phyloP scores from a whole-genome alignment of 2,888 invertebrate genomes.

The Tupiocoris notatus region DNA sequence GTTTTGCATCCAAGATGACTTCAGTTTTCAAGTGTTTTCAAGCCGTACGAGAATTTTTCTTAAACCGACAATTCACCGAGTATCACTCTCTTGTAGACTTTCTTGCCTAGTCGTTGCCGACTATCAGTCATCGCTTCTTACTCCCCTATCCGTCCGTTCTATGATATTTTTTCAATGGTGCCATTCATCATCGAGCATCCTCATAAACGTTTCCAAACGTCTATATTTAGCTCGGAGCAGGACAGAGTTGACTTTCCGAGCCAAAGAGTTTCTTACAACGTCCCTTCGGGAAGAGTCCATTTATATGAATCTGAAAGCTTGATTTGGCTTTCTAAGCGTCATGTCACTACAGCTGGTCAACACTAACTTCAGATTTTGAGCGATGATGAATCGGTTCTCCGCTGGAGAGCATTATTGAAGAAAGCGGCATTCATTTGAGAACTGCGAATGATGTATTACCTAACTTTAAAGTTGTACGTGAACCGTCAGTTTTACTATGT shows the following conservation, averaged over 20 bases:
- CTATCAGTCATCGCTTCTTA: conserved; percentile 37
- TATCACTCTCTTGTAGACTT: no score
- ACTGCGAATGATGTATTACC: no score
- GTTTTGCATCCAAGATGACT: background rate
- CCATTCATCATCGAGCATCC: conserved; percentile 31
- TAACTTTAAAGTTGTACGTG: no score
- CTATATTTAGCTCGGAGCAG: conserved; percentile 12
- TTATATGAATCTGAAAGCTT: background rate
- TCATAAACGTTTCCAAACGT: conserved; percentile 20
- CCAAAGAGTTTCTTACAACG: background rate
- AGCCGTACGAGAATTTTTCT: background rate
- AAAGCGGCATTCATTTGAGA: no score
- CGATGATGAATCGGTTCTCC: background rate
- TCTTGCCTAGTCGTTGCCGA: conserved; percentile 16
- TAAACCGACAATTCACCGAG: conserved; percentile 5
- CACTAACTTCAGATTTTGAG: background rate
- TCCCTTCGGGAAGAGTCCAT: background rate
- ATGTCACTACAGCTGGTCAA: background rate
- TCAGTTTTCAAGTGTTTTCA: background rate
- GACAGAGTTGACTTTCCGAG: background rate
- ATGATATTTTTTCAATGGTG: conserved; percentile 38
- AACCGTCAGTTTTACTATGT: no score
- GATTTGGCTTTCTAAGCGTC: background rate
- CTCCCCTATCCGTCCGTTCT: background rate
- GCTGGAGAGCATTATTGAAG: no score